Percentiles rank a stretch among this genome's conserved stretches.
These are phyloP conservation scores for Meloe dianella DNA, from an alignment of 2,888 invertebrate species.

Conservation along the genomic window DNA sequence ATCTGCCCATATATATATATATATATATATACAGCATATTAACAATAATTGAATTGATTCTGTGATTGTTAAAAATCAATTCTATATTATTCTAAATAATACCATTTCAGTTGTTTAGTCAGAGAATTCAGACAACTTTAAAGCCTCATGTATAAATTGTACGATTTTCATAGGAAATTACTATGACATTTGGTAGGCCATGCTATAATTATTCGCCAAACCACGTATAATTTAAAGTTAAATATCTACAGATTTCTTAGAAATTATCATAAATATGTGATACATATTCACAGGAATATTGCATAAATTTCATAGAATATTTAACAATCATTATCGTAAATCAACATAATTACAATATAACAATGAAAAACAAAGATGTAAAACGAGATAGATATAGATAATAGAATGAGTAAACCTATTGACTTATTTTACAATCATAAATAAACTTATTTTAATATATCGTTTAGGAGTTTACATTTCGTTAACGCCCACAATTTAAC, in stretches of 20 bases:
- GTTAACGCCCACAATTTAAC: constrained; percentile 24
- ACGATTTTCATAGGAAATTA: too few relatives aligned
- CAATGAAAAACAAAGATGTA: constrained; percentile 50
- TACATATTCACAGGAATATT: constrained; percentile 41
- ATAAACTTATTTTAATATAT: constrained; percentile 47
- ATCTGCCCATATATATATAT: too few relatives aligned
- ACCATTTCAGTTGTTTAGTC: too few relatives aligned
- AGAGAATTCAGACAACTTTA: too few relatives aligned
- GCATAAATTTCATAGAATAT: constrained; percentile 42
- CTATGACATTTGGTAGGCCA: too few relatives aligned
- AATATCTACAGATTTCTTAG: constrained; percentile 8
- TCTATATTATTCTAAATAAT: too few relatives aligned
- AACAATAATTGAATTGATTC: too few relatives aligned
- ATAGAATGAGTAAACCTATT: constrained; percentile 52
- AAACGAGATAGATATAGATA: neutral
- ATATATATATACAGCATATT: too few relatives aligned
- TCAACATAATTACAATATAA: constrained; percentile 56
- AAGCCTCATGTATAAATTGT: too few relatives aligned
- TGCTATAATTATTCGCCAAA: too few relatives aligned
- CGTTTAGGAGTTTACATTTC: constrained; percentile 37
- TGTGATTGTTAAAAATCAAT: too few relatives aligned
- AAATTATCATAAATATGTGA: constrained; percentile 33
- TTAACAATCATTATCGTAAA: constrained; percentile 52
- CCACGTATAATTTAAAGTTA: too few relatives aligned
- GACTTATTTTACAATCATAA: constrained; percentile 52